A percentile compares a stretch with the other conserved stretches of the same genome.
These are phyloP conservation scores for Pleuronectes platessa DNA, from an alignment of 2,113 vertebrate genomes.

Conservation along the genomic window DNA sequence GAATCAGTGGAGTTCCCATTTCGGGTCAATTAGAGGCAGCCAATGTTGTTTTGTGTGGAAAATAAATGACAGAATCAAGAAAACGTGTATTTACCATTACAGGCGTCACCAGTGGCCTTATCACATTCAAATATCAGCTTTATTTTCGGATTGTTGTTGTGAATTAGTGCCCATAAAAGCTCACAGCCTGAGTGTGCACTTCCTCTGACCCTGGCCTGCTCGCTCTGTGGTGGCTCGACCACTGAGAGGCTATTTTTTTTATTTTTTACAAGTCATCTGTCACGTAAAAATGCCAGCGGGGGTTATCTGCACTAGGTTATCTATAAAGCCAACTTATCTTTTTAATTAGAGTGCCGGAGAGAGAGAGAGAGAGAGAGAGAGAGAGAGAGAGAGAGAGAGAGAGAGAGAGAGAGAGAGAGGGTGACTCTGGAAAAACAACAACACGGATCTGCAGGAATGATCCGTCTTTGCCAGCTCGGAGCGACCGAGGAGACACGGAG, in stretches of 20 bases:
- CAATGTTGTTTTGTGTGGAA: neutral
- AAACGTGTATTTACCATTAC: neutral
- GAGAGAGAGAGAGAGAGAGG: conserved; percentile 27
- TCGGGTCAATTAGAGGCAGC: conserved; percentile 4
- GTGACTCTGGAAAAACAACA: conserved; percentile 59
- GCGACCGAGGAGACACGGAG: conserved; percentile 15
- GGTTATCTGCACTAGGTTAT: conserved; percentile 67
- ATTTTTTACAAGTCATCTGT: conserved; percentile 59
- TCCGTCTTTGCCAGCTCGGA: conserved; percentile 46
- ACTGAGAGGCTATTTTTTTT: conserved; percentile 31
- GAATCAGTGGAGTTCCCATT: neutral
- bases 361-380: conserved; percentile 20
- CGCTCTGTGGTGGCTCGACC: conserved; percentile 58
- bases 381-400: conserved; percentile 35
- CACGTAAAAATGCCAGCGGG: conserved; percentile 60
- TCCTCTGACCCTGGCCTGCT: conserved; percentile 63
- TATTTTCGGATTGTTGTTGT: conserved; percentile 38
- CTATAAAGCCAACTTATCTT: conserved; percentile 68
- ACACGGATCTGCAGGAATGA: conserved; percentile 56
- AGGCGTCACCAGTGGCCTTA: neutral
- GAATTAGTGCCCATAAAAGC: conserved; percentile 57
- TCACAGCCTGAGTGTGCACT: conserved; percentile 61
- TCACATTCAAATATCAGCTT: conserved; percentile 34
- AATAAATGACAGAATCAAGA: neutral
- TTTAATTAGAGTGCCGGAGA: conserved; percentile 64